Conservation (phyloP, 2,113 vertebrate genomes). For the Hypomesus transpacificus region DNA sequence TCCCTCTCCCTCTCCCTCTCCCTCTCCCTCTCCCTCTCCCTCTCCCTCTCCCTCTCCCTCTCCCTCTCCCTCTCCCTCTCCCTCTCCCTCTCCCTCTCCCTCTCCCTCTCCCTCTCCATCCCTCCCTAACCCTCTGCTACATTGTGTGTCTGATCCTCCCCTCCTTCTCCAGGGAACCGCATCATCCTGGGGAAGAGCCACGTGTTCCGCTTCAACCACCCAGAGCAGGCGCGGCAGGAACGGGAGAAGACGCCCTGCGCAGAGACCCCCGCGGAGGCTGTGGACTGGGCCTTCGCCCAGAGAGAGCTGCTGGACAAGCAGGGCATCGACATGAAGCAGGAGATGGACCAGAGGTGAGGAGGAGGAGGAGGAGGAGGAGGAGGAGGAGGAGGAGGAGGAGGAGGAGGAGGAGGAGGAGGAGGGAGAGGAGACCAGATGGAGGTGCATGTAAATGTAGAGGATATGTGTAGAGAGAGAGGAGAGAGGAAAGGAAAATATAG, state of each 20-base stretch:
- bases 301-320: slow-evolving; percentile 95
- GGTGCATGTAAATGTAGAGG: slow-evolving; percentile 69
- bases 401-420: neutral
- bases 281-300: slow-evolving; percentile 97
- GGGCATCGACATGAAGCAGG: slow-evolving; percentile 98
- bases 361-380: neutral
- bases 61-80: neutral
- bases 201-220: slow-evolving; percentile 98
- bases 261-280: slow-evolving; percentile 84
- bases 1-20: neutral
- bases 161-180: slow-evolving; percentile 80
- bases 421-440: slow-evolving; percentile 85
- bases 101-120: neutral
- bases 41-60: neutral
- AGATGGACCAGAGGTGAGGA: slow-evolving; percentile 93
- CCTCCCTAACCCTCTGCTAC: neutral
- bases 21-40: neutral
- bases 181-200: slow-evolving; percentile 99
- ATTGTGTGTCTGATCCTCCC: neutral
- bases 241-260: slow-evolving; percentile 88
- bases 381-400: neutral
- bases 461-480: neutral
- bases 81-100: neutral
- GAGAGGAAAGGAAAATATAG: neutral
- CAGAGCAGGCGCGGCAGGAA: slow-evolving; percentile 91